These are phyloP conservation scores for Monopterus albus DNA, from an alignment of 2,113 vertebrate species.

Conservation along the genomic window DNA sequence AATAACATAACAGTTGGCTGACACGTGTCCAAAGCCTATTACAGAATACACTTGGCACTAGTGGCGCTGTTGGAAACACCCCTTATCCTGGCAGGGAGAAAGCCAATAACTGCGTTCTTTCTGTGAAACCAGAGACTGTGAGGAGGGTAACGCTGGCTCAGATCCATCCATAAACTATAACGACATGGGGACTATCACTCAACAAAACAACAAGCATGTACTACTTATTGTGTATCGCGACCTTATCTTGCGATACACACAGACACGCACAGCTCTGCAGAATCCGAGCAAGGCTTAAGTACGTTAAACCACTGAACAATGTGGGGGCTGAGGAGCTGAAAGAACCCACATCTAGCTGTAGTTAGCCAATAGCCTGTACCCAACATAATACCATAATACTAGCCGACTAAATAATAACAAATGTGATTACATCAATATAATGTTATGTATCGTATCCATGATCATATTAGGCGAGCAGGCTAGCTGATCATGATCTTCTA, in stretches of 20 bases:
- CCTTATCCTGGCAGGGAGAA: slow-evolving; percentile 1
- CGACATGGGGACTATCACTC: too few relatives aligned
- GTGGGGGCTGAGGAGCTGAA: slow-evolving; percentile 36
- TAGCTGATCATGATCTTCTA: neutral
- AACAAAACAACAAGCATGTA: neutral
- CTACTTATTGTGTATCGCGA: neutral
- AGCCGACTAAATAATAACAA: too few relatives aligned
- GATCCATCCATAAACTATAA: too few relatives aligned
- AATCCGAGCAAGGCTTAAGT: slow-evolving; percentile 23
- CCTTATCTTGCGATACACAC: neutral
- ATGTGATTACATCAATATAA: too few relatives aligned
- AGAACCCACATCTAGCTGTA: slow-evolving; percentile 27
- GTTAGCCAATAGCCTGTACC: slow-evolving; percentile 1
- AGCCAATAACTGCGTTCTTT: slow-evolving; percentile 38
- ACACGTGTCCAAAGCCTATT: slow-evolving; percentile 47
- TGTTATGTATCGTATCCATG: too few relatives aligned
- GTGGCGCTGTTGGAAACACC: neutral
- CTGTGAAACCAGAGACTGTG: slow-evolving; percentile 42
- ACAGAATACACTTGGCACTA: slow-evolving; percentile 22
- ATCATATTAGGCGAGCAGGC: neutral
- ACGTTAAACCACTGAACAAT: slow-evolving; percentile 54
- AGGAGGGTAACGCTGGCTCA: slow-evolving; percentile 27
- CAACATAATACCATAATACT: too few relatives aligned
- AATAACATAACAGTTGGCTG: slow-evolving; percentile 57
- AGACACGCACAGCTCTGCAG: slow-evolving; percentile 8